Evolutionary conservation across 2,113 vertebrate genomes (phyloP), one percentile per base, ranked within the genome.

Genomic region (Genyomyrus donnyi): DNA sequence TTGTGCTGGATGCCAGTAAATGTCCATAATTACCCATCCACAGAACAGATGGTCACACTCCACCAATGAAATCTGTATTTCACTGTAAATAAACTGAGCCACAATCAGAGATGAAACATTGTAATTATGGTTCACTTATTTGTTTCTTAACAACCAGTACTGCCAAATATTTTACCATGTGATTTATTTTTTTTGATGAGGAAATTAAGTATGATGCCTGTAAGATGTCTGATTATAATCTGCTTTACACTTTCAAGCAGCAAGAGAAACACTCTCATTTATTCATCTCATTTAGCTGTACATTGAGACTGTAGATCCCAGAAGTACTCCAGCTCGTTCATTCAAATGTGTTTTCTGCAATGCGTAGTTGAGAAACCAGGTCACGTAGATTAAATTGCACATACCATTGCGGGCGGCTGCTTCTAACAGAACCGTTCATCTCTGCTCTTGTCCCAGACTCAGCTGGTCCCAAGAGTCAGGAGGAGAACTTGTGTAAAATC

Each of bases 401-500:
- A 48, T 10, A 46, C 90, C 39, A 4, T 42, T 49, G 83, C 35
- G 35, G 35, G 3, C 19, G 15, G 83, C 8, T 10, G 84, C 24
- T 0, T 21, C 49, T 39, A 87, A 6, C n/a, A 21, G 17, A 45
- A 27, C 48, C 3, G 1, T 0, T 66, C 0, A 0, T 87, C 88
- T 8, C 13, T 39, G 85, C 91, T 15, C 74, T 84, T 89, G 70
- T 42, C 42, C 0, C 91, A 17, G 96, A 91, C 3, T 93, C 95
- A 0, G 92, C 93, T 10, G 92, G 93, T 1, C 91, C 95, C 2
- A 91, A 95, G 0, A 85, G 93, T 77, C 15, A 56, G 1, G 97
- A 98, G 90, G 97, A 97, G 84, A 97, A 97, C 93, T 92, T 98
- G 90, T 98, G 97, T 92, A 97, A 96, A 91, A 97, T 98, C 95